Conservation (phyloP, 2,797 vertebrate species). For the Orientallactaga sibirica region DNA sequence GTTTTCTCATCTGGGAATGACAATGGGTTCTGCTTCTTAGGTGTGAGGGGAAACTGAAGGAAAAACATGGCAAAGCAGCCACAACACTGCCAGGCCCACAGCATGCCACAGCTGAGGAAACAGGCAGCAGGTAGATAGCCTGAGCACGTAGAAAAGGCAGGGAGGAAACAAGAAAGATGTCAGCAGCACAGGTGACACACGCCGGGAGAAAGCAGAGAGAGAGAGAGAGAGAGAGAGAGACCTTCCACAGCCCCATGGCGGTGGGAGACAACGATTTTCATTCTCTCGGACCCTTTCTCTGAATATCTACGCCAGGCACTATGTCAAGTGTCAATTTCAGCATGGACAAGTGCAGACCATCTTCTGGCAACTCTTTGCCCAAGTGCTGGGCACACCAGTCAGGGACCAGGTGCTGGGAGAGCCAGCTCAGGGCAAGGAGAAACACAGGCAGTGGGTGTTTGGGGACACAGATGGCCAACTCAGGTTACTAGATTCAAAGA, state of each 20-base stretch:
- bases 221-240: no score
- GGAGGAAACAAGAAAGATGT: neutral
- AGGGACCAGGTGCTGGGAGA: neutral
- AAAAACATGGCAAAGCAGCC: neutral
- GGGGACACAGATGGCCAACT: neutral
- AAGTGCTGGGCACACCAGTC: neutral
- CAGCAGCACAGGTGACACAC: neutral
- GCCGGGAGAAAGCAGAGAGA: neutral
- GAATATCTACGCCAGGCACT: neutral
- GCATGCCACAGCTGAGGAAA: neutral
- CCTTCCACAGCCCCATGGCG: no score
- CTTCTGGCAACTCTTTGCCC: neutral
- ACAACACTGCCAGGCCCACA: neutral
- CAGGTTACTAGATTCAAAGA: neutral
- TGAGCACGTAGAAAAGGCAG: neutral
- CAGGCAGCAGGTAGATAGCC: neutral
- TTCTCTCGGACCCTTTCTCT: neutral
- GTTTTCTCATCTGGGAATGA: conserved; percentile 43
- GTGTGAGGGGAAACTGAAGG: neutral
- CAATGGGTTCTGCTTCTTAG: conserved; percentile 15
- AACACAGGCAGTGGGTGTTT: neutral
- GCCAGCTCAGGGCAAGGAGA: neutral
- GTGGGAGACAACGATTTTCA: neutral
- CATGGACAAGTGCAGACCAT: neutral
- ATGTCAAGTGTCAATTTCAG: no score